Evolutionary conservation across 2,888 invertebrate genomes (phyloP).

Genomic region (Drosophila atripex): DNA sequence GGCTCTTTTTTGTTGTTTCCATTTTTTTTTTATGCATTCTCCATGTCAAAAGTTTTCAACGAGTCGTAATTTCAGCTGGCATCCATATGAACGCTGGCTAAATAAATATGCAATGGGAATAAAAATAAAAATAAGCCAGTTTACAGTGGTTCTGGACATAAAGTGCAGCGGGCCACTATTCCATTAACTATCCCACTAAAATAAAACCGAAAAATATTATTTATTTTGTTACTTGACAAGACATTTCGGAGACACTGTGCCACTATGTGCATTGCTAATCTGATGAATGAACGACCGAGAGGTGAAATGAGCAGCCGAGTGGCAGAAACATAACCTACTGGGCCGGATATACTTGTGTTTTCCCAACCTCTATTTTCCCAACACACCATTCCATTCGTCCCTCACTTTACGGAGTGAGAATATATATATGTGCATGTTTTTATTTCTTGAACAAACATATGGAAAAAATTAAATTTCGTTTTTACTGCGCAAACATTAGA

Average conservation of each 20-base stretch:
- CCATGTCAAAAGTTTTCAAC: constrained; percentile 70
- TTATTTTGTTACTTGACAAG: too few species aligned
- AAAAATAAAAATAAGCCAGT: constrained; percentile 24
- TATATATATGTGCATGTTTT: constrained; percentile 40
- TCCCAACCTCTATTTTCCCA: background rate
- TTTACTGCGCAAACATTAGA: constrained; percentile 77
- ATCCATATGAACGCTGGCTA: constrained; percentile 24
- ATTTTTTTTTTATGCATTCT: constrained; percentile 18
- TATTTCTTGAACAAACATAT: constrained; percentile 63
- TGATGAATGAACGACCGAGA: constrained; percentile 55
- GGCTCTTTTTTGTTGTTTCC: background rate
- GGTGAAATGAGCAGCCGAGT: constrained; percentile 17
- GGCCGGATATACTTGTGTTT: constrained; percentile 49
- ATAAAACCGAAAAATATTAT: too few species aligned
- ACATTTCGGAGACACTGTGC: constrained; percentile 48
- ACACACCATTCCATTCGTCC: background rate
- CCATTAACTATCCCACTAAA: background rate
- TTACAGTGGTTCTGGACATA: constrained; percentile 9
- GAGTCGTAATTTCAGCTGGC: constrained; percentile 59
- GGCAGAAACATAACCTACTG: constrained; percentile 3
- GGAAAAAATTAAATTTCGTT: constrained; percentile 60
- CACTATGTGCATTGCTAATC: constrained; percentile 63
- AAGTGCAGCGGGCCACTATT: too few species aligned
- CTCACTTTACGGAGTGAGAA: constrained; percentile 2
- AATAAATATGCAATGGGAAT: constrained; percentile 26